Evolutionary conservation across 35 echinoderm and acorn worm genomes (phyloP), one percentile per base, ranked within the genome.

Genomic region (Patiria miniata): DNA sequence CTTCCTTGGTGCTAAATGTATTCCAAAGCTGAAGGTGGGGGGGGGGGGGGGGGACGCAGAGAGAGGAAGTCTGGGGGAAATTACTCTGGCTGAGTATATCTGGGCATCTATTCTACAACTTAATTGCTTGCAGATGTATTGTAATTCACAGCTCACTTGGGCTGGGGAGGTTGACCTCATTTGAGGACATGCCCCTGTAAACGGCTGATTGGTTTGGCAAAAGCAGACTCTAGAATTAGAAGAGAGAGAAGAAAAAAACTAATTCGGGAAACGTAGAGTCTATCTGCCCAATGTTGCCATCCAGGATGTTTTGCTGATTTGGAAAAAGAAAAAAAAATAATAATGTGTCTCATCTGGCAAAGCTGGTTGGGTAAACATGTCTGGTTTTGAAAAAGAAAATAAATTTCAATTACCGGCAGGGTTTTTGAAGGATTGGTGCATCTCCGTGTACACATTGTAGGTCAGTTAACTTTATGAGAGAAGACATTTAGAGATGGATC

Each of bases 1-100:
- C 65, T 73, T 73, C 65, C 65, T 73, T 73, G 65, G 65, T 73
- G 65, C 65, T 73, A 73, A 73, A 73, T 73, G 65, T 73, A 73
- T 30, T 73, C 34, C 65, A 73, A 73, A 73, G 65, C 65, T 30
- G 14, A 73, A 23, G 26, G 4, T 12, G 65, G 65, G 65, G 29
- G 65, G 65, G 29, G 29, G 65, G 21, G 19, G 21, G 65, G 14
- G 65, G 65, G 65, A 73, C n/a, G n/a, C n/a, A n/a, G n/a, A n/a
- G n/a, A n/a, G 65, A 73, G 65, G 65, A 73, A 73, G 65, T 73
- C 65, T 73, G 65, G 14, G 65, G 65, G 65, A 73, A 73, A 73
- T 73, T 73, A 73, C 65, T 73, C 4, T 22, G 65, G 65, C 65
- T 73, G 65, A 73, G 65, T 73, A 73, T 73, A 73, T 34, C 65